Conservation (phyloP, 2,888 invertebrate genomes). For the Automeris io region DNA sequence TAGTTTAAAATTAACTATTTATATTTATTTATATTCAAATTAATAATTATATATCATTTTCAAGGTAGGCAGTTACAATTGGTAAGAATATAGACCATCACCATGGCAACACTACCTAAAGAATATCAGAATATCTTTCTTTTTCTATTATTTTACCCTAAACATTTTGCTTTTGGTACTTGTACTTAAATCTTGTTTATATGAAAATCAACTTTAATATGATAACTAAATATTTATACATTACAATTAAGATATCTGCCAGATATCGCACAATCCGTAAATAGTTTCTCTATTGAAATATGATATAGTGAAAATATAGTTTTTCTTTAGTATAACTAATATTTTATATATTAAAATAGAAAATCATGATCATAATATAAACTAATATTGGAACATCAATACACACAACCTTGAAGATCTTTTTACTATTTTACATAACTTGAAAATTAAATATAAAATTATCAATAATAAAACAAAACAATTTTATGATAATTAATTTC, state of each 20-base stretch:
- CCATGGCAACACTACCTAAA: no score
- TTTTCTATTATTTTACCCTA: no score
- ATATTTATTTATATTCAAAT: no score
- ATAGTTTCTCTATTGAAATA: slow-evolving; percentile 3
- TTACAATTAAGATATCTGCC: neutral
- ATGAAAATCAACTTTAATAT: no score
- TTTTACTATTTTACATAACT: slow-evolving; percentile 6
- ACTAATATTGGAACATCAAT: slow-evolving; percentile 9
- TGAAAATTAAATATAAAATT: neutral
- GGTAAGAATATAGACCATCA: no score
- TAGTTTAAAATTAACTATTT: no score
- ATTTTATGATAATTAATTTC: neutral
- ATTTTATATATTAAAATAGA: slow-evolving; percentile 9
- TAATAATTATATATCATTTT: no score
- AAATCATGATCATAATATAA: slow-evolving; percentile 13
- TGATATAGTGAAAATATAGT: slow-evolving; percentile 16
- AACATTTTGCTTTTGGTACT: no score
- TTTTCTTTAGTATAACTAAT: slow-evolving; percentile 7
- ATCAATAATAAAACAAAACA: neutral
- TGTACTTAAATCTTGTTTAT: no score
- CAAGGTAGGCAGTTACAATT: no score
- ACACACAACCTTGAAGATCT: slow-evolving; percentile 23
- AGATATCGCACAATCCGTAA: neutral
- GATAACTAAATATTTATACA: no score
- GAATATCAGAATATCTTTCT: no score